Evolutionary conservation across 1,140 invertebrate genomes (phyloP), one percentile per base, ranked within the genome.

Genomic region (Helicoverpa zea): DNA sequence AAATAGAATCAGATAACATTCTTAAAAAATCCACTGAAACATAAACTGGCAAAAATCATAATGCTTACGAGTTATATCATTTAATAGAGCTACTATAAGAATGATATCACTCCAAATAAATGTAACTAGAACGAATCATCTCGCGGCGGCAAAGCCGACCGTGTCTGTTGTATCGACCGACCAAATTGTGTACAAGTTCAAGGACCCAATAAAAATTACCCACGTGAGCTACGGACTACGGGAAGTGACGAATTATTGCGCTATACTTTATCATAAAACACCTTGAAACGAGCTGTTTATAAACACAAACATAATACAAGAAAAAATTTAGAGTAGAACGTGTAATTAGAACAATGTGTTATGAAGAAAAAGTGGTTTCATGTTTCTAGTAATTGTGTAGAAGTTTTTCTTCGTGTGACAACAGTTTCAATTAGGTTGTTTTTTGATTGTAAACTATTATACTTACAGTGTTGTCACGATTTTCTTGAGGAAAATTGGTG

Each of bases 141-240:
- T 83, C 79, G 81, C 84, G 76, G 64, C 84, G 82, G 82, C 81
- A 79, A 84, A 80, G 83, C 84, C 81, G 82, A 80, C 83, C 81
- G 82, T 80, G 81, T 77, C 83, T 85, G 87, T 89, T 91, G 90
- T 92, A 93, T 93, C 91, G 92, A 92, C 89, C 91, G 89, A 85
- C 90, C 84, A 89, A 93, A 91, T 88, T 89, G 87, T 90, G 81
- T 84, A 83, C 88, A 94, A 91, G 92, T 94, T 93, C 92, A 93
- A 92, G 92, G 91, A 85, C 91, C 87, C 88, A 90, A 91, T 91
- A 91, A 92, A 92, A 94, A 88, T 87, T 90, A 87, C 86, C 87
- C 90, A 90, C 89, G 88, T 90, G 86, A 87, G 79, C 74, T 68
- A 59, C 84, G 83, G 81, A 79, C 86, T 77, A 87, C 77, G 84